Evolutionary conservation across 2,797 vertebrate genomes (phyloP), one percentile per base, ranked within the genome.

Genomic region (Enteromius trimaculatus): DNA sequence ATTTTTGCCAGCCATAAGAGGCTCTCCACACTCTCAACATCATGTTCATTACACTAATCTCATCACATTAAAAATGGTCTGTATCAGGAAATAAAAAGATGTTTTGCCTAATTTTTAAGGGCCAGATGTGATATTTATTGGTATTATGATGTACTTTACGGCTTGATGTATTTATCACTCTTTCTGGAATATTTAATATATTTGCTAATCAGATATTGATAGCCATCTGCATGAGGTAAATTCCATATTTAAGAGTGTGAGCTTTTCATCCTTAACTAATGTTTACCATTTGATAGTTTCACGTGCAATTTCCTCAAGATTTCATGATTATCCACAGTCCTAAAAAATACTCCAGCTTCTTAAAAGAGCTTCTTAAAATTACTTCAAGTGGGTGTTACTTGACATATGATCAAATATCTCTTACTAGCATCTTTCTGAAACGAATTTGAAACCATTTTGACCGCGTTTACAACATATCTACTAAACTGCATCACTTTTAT

Each of bases 21-120:
- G 80, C 69, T 65, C 70, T 82, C n/a, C 80, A 65, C 1, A 60
- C 71, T 65, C 70, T 81, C 42, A 51, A 39, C 21, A 81, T 81
- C 60, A 81, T 74, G 31, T 51, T 65, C 31, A 75, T 65, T 75
- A 66, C 47, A 16, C n/a, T 55, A 81, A 75, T 75, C 44, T 76
- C 60, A 31, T 76, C 44, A 75, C 68, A 23, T 65, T 39, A 21
- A 53, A 78, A 76, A 75, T 75, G 21, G 21, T 75, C 58, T 65
- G 58, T 39, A 66, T 66, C 62, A 66, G 49, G 4, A 66, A 82
- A 66, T 76, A 55, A 80, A 70, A 66, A 66, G 6, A 66, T 82
- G 70, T 65, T 82, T 44, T 65, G 80, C 44, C 71, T 44, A 42
- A 31, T 75, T 65, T 75, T 42, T 10, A 82, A 75, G 68, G 23